Evolutionary conservation across 2,888 invertebrate genomes (phyloP).

Genomic region (Tridacna gigas): DNA sequence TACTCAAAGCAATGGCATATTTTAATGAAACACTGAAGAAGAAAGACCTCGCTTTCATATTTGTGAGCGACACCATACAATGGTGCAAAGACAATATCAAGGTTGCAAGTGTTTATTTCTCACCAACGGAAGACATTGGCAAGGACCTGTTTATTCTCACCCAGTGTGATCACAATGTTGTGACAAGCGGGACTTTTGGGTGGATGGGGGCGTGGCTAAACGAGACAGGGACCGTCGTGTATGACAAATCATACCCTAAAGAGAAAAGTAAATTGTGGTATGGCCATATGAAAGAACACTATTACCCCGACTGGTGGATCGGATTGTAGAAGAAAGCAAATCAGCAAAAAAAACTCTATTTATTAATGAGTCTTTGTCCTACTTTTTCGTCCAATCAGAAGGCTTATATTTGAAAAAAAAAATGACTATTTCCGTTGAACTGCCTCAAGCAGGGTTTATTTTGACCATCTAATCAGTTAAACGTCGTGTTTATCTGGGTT

Average conservation of each 20-base stretch:
- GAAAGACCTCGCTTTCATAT: constrained; percentile 60
- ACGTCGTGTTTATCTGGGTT: no score
- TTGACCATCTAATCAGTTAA: no score
- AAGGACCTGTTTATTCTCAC: constrained; percentile 69
- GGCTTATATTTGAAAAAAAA: no score
- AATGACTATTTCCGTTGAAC: no score
- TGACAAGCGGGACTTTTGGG: constrained; percentile 79
- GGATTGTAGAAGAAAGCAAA: constrained; percentile 34
- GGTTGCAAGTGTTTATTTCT: constrained; percentile 50
- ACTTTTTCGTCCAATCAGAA: no score
- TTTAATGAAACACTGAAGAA: constrained; percentile 55
- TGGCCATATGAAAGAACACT: constrained; percentile 58
- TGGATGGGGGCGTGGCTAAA: constrained; percentile 81
- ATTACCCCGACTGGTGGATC: constrained; percentile 69
- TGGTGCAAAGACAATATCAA: constrained; percentile 65
- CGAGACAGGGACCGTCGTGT: constrained; percentile 67
- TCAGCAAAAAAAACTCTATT: background rate
- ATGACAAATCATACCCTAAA: constrained; percentile 53
- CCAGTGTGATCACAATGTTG: constrained; percentile 85
- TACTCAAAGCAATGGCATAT: constrained; percentile 64
- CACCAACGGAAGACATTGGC: constrained; percentile 44
- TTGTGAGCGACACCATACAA: constrained; percentile 65
- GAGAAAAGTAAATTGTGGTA: constrained; percentile 56
- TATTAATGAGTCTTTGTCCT: no score
- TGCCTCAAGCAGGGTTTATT: no score